Evolutionary conservation across 1,140 invertebrate species (phyloP).

Genomic region (Homarus americanus): DNA sequence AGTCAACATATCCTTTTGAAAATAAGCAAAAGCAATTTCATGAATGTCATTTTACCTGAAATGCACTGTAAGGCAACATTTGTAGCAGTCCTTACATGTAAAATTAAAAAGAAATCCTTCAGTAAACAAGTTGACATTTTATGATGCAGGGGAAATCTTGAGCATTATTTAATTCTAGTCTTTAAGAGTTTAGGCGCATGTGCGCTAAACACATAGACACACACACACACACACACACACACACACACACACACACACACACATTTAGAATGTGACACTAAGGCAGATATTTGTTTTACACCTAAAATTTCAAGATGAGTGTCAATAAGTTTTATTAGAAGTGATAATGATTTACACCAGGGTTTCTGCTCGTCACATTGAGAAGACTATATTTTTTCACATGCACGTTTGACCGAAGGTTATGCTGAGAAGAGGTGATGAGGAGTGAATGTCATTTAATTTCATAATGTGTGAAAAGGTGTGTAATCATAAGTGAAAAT

Average conservation of each 20-base stretch:
- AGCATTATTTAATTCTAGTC: constrained; percentile 43
- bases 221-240: constrained; percentile 17
- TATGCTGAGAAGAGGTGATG: neutral
- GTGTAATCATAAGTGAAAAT: constrained; percentile 4
- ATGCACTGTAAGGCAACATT: neutral
- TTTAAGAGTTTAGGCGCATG: neutral
- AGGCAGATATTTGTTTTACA: neutral
- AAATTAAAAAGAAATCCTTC: too few relatives aligned
- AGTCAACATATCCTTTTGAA: constrained; percentile 42
- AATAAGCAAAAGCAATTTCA: constrained; percentile 16
- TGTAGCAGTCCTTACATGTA: too few relatives aligned
- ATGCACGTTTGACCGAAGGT: neutral
- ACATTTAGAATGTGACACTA: neutral
- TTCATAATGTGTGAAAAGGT: neutral
- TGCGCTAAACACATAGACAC: neutral
- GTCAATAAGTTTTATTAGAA: neutral
- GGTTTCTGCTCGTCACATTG: neutral
- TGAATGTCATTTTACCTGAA: neutral
- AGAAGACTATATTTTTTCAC: constrained; percentile 33
- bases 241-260: constrained; percentile 22
- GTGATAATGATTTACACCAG: neutral
- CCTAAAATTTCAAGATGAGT: neutral
- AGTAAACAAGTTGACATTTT: neutral
- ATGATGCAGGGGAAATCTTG: neutral
- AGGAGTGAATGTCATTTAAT: neutral